Percentiles rank a stretch among this genome's conserved stretches.
These are phyloP conservation scores for Tethea ocularis DNA, from an alignment of 2,888 invertebrate species.

Conservation along the genomic window DNA sequence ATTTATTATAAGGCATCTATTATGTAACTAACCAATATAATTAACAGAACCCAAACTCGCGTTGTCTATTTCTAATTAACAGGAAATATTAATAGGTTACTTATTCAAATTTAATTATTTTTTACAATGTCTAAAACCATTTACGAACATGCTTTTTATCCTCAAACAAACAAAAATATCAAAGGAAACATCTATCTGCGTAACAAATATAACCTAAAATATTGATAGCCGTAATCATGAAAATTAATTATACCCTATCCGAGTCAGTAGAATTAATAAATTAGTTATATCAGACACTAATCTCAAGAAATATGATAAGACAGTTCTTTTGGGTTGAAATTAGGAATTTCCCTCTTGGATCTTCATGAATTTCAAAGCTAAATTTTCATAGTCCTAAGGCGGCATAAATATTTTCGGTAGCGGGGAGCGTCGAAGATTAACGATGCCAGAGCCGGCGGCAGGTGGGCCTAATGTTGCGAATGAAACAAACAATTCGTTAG, in stretches of 20 bases:
- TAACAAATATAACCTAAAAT: not conserved
- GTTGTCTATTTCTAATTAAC: too few species aligned
- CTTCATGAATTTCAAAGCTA: slow-evolving; percentile 22
- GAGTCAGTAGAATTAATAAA: not conserved
- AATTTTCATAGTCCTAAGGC: slow-evolving; percentile 21
- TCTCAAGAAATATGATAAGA: slow-evolving; percentile 1
- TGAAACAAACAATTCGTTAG: not conserved
- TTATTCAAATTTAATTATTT: too few species aligned
- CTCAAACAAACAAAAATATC: not conserved
- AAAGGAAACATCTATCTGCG: not conserved
- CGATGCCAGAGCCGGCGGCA: slow-evolving; percentile 18
- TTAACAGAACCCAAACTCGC: too few species aligned
- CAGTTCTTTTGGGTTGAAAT: not conserved
- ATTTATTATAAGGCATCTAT: too few species aligned
- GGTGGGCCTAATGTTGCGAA: slow-evolving; percentile 2
- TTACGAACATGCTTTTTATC: not conserved
- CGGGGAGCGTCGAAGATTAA: slow-evolving; percentile 27
- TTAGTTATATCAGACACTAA: not conserved
- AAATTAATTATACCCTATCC: not conserved
- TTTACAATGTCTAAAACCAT: too few species aligned
- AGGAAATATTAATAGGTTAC: too few species aligned
- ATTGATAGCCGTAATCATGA: not conserved
- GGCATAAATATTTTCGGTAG: slow-evolving; percentile 15
- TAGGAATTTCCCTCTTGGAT: slow-evolving; percentile 7
- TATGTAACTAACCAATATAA: too few species aligned